Evolutionary conservation across 2,113 vertebrate species (phyloP), one percentile per base, ranked within the genome.

Genomic region (Heliornis fulica): DNA sequence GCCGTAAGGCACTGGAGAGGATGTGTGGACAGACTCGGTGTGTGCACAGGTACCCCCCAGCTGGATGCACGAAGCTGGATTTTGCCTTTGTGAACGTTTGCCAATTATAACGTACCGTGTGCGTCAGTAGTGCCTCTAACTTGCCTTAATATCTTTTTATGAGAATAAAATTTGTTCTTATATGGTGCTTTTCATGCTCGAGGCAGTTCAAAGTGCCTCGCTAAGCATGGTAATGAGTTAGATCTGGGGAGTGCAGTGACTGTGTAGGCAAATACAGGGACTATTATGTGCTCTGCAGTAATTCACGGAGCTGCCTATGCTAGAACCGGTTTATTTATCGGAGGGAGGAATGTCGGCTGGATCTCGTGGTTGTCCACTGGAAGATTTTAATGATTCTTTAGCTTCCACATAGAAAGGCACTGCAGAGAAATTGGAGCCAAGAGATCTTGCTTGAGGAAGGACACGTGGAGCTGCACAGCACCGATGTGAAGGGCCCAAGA

Each of bases 131-230:
- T 72, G 84, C 76, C 70, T 89, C 80, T 91, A 82, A 91, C 60
- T 89, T 95, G 76, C 88, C 88, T 91, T 93, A 82, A 82, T 82
- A 82, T 84, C 91, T 91, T 85, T 82, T 77, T 85, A 74, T 69
- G 80, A 91, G 88, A 85, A 64, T 72, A 85, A 95, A 69, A 89
- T 78, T 72, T 64, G 88, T 53, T 91, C 75, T 78, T 89, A 51
- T 43, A 25, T 45, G 70, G 70, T 77, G 91, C 84, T 86, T 93
- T 91, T 82, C 40, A 50, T 54, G 80, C 88, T 82, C 9, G 54
- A 89, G 88, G 80, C 75, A 64, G 88, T 68, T 89, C 59, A 72
- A 74, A 95, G 88, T 3, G 40, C 84, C 91, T 91, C 15, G 8
- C 91, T 93, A 72, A 89, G 70, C 87, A 86, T 65, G 25, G 75